Conservation (phyloP, 2,888 invertebrate species). For the Trachelus tabidus region DNA sequence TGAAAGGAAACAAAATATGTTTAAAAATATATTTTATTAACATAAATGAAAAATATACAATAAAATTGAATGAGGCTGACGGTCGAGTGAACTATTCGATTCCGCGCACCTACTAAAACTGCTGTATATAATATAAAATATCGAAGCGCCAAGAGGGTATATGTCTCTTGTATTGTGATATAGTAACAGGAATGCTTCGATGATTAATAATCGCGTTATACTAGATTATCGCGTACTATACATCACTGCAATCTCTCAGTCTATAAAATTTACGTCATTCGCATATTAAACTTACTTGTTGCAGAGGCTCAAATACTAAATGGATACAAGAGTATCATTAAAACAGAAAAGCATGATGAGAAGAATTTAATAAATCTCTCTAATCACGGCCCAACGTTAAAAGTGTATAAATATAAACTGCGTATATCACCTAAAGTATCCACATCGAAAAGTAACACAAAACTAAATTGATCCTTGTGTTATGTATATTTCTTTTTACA, state of each 20-base stretch:
- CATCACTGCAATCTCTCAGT: neutral
- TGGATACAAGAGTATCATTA: neutral
- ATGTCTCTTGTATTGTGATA: neutral
- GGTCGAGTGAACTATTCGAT: neutral
- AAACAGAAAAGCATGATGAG: neutral
- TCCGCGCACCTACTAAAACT: neutral
- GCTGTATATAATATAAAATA: neutral
- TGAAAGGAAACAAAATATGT: conserved; percentile 42
- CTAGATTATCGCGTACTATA: neutral
- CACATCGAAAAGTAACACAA: neutral
- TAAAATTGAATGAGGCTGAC: conserved; percentile 9
- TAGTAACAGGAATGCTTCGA: neutral
- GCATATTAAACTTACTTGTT: neutral
- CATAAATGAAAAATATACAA: conserved; percentile 24
- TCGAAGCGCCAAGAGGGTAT: neutral
- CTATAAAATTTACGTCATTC: neutral
- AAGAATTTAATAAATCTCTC: neutral
- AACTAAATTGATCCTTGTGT: neutral
- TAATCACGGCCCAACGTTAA: neutral
- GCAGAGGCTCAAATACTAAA: neutral
- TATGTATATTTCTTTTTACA: neutral
- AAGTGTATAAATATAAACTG: neutral
- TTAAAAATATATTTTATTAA: conserved; percentile 47
- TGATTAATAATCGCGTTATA: neutral
- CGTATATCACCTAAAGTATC: neutral